phyloP scores from a whole-genome alignment of 2,113 vertebrate genomes.

The Pardalotus punctatus region DNA sequence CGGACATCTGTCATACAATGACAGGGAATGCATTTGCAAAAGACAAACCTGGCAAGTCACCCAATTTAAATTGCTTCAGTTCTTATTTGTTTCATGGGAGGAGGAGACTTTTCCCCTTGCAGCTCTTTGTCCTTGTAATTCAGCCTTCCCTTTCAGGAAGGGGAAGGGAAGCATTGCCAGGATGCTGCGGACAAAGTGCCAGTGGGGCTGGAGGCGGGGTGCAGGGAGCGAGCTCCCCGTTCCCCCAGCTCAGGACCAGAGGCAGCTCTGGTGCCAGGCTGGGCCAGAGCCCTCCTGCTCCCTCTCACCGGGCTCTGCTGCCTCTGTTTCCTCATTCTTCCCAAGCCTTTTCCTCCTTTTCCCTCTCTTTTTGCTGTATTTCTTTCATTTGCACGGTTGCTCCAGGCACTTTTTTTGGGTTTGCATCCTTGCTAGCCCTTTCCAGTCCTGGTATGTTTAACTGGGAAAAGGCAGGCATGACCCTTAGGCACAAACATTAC shows the following conservation, averaged over 20 bases:
- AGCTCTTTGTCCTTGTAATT: slow-evolving; percentile 5
- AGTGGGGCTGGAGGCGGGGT: neutral
- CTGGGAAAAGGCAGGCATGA: neutral
- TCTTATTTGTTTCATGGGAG: neutral
- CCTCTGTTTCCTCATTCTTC: neutral
- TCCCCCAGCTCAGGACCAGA: neutral
- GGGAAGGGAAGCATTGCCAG: neutral
- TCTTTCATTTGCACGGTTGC: neutral
- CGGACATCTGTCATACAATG: neutral
- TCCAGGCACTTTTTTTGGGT: neutral
- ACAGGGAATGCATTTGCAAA: neutral
- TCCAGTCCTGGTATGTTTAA: neutral
- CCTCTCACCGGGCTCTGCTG: neutral
- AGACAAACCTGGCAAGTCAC: neutral
- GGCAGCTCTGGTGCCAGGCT: neutral
- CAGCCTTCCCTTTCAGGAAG: neutral
- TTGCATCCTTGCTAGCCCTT: neutral
- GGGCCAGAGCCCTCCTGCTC: neutral
- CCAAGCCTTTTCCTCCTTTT: neutral
- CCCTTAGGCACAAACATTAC: neutral
- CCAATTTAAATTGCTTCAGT: slow-evolving; percentile 3
- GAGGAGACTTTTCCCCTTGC: neutral
- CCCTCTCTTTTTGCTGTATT: neutral
- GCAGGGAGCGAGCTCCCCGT: neutral
- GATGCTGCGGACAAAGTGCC: neutral